Evolutionary conservation across 2,113 vertebrate species (phyloP).

Genomic region (Ailuropoda melanoleuca): DNA sequence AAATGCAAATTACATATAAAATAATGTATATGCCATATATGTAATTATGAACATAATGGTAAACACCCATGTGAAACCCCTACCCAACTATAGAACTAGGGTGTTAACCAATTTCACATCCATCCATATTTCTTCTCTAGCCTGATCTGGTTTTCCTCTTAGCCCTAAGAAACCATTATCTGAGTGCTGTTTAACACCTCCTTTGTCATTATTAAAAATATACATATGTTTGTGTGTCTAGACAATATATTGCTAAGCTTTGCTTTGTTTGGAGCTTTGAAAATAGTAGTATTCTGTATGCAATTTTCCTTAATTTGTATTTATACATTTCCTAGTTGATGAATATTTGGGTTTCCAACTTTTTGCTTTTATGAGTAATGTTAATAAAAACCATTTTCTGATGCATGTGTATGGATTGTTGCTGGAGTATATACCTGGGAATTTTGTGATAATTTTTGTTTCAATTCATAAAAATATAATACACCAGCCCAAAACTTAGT

Average conservation of each 20-base stretch:
- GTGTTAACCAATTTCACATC: background rate
- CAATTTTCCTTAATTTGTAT: background rate
- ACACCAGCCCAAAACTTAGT: background rate
- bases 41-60: background rate
- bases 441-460: conserved; percentile 28
- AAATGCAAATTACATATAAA: background rate
- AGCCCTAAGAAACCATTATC: conserved; percentile 15
- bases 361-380: conserved; percentile 19
- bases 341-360: background rate
- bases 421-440: background rate
- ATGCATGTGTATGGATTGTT: background rate
- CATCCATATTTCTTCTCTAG: background rate
- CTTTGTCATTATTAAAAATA: background rate
- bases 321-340: background rate
- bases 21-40: background rate
- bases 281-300: background rate
- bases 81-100: background rate
- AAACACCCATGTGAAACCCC: background rate
- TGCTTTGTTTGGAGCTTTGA: conserved; percentile 20
- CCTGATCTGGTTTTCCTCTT: background rate
- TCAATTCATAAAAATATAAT: background rate
- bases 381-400: background rate
- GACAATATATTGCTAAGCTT: background rate
- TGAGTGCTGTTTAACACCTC: conserved; percentile 29
- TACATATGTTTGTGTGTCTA: background rate